A percentile compares a stretch with the other conserved stretches of the same genome.
Conservation (phyloP, 2,888 invertebrate species). For the Dione vanillae region DNA sequence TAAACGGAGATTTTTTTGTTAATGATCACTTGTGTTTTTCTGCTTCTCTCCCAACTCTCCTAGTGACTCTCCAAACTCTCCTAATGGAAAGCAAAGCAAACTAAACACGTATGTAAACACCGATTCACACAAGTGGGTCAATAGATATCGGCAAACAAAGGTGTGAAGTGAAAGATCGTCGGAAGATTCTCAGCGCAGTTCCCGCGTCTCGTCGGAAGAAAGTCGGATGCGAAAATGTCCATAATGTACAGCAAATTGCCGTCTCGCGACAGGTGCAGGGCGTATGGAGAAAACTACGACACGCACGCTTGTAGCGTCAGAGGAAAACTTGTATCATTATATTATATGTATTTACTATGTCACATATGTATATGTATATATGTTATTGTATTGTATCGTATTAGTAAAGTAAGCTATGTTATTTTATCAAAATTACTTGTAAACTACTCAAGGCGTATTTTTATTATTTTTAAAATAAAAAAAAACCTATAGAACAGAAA, state of each 20-base stretch:
- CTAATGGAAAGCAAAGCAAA: not conserved
- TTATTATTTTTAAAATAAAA: too few species aligned
- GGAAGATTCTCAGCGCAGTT: conserved; percentile 48
- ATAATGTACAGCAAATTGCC: conserved; percentile 73
- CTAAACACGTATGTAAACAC: not conserved
- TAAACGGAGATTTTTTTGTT: conserved; percentile 82
- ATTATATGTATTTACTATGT: not conserved
- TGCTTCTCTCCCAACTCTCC: conserved; percentile 9
- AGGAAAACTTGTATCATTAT: conserved; percentile 50
- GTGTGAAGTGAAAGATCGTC: conserved; percentile 63
- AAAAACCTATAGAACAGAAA: too few species aligned
- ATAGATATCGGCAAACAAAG: conserved; percentile 74
- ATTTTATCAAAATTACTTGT: too few species aligned
- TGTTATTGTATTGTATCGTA: too few species aligned
- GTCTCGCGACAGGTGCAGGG: conserved; percentile 68
- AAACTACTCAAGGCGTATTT: too few species aligned
- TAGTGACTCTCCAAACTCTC: not conserved
- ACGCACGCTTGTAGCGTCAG: conserved; percentile 53
- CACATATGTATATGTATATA: not conserved
- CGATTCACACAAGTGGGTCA: conserved; percentile 30
- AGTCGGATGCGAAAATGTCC: conserved; percentile 83
- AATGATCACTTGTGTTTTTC: conserved; percentile 52
- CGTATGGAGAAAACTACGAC: conserved; percentile 62
- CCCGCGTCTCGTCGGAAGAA: conserved; percentile 64
- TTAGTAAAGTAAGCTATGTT: too few species aligned